These are phyloP conservation scores for Tachystola acroxantha DNA, from an alignment of 2,888 invertebrate species.

Conservation along the genomic window DNA sequence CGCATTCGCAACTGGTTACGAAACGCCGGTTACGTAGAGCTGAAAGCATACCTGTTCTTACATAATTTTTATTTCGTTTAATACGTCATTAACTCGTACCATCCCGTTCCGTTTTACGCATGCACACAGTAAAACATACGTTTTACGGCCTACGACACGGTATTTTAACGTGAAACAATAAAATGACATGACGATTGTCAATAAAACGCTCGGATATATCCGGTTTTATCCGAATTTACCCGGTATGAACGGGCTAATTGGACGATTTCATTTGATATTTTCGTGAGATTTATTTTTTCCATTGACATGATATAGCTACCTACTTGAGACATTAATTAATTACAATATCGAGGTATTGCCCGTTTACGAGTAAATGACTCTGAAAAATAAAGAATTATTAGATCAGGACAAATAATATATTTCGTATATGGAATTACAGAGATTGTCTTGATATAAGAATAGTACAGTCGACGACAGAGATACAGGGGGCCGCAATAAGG, in stretches of 20 bases:
- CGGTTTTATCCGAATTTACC: conserved; percentile 17
- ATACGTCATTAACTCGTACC: background rate
- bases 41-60: too few species aligned
- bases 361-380: too few species aligned
- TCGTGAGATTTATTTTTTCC: background rate
- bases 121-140: conserved; percentile 3
- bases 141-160: conserved; percentile 3
- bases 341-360: too few species aligned
- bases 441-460: too few species aligned
- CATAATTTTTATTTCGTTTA: background rate
- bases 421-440: too few species aligned
- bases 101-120: background rate
- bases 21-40: too few species aligned
- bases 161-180: conserved; percentile 19
- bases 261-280: conserved; percentile 4
- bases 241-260: conserved; percentile 25
- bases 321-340: too few species aligned
- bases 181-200: conserved; percentile 21
- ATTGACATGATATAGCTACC: background rate
- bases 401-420: too few species aligned
- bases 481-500: too few species aligned
- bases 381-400: too few species aligned
- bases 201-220: conserved; percentile 25
- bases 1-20: too few species aligned
- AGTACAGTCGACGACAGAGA: too few species aligned